Evolutionary conservation across 1,140 invertebrate species (phyloP), one percentile per base, ranked within the genome.

Genomic region (Pseudomyrmex flavicornis): DNA sequence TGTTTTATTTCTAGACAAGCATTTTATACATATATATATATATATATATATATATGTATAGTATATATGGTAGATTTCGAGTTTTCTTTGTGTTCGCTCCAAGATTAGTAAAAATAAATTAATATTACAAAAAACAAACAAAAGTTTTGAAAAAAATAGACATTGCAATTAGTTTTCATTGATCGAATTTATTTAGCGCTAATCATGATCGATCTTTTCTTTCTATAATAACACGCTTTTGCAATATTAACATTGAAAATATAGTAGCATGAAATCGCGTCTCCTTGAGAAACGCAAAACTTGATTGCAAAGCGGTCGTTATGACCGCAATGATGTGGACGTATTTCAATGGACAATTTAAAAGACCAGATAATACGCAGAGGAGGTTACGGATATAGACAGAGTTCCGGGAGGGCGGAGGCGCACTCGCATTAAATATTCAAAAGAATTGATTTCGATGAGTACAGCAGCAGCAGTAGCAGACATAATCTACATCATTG

Each of bases 271-370:
- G 35, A 35, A 35, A 13, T 13, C 52, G 44, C 35, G 61, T 80
- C 65, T 77, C 58, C 82, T 77, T 80, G 83, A 56, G 79, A 85
- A 83, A 90, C 35, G 35, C 35, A 35, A 35, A 35, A 35, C 35
- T 35, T 79, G 65, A 83, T 82, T 85, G 85, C 92, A 89, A 35
- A 35, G 35, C 35, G 89, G 87, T 92, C 88, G 87, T 63, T 52
- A 63, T 26, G 69, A 63, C 69, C 82, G 61, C 66, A 84, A 90
- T 92, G 91, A 92, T 92, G 91, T 92, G 91, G 91, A 91, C 90
- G 63, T 91, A 90, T 90, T 91, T 89, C 85, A 92, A 73, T 92
- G 91, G 91, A 80, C 66, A 73, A 87, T 82, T 84, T 72, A 84
- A 89, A 86, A 90, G 80, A 83, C 50, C 66, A 58, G 76, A 87